Evolutionary conservation across 1,140 invertebrate genomes (phyloP).

Genomic region (Dendroctonus valens): DNA sequence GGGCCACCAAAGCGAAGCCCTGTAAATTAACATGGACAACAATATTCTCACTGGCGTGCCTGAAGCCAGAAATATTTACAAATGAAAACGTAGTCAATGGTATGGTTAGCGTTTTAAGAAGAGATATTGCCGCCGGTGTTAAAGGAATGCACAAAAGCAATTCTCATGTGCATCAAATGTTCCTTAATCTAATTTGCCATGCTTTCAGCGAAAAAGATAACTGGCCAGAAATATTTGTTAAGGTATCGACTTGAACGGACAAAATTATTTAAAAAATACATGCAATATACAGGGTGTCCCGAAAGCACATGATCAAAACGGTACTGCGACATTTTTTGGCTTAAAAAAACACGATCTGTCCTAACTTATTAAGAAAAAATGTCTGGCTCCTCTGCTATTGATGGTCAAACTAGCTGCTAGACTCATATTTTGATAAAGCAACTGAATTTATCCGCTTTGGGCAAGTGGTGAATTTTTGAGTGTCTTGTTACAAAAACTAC

Average conservation of each 20-base stretch:
- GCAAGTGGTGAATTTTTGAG: no score
- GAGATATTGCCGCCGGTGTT: slow-evolving; percentile 68
- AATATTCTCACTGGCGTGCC: slow-evolving; percentile 79
- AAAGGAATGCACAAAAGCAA: slow-evolving; percentile 76
- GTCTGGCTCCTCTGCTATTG: no score
- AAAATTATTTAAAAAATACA: background rate
- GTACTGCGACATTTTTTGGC: no score
- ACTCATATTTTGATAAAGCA: no score
- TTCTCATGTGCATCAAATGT: slow-evolving; percentile 77
- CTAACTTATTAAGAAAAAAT: no score
- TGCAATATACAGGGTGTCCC: background rate
- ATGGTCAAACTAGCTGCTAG: no score
- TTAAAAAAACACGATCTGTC: no score
- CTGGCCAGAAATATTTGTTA: slow-evolving; percentile 78
- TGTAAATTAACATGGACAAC: slow-evolving; percentile 76
- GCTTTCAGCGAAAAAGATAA: slow-evolving; percentile 74
- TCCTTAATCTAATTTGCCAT: slow-evolving; percentile 80
- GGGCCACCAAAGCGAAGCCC: slow-evolving; percentile 71
- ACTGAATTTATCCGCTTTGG: no score
- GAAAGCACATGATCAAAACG: no score
- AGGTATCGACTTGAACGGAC: slow-evolving; percentile 54
- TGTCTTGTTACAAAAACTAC: no score
- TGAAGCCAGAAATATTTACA: slow-evolving; percentile 73
- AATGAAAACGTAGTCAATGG: slow-evolving; percentile 78
- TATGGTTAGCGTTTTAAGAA: slow-evolving; percentile 77